phyloP scores from a whole-genome alignment of 2,797 vertebrate genomes.

The Artibeus jamaicensis region DNA sequence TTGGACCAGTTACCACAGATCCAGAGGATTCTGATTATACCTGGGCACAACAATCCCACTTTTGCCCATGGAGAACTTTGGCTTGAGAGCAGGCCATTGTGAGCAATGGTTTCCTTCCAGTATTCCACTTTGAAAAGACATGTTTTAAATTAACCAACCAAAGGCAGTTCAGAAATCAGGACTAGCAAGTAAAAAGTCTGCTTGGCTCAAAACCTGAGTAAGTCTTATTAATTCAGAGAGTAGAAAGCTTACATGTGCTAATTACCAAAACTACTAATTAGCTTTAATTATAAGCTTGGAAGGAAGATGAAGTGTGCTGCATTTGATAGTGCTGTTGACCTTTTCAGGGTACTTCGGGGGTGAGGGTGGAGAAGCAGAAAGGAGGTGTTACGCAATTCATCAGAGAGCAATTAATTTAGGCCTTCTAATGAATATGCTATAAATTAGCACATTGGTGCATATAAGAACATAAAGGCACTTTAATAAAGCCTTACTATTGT shows the following conservation, averaged over 20 bases:
- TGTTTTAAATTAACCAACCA: constrained; percentile 36
- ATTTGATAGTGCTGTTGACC: constrained; percentile 78
- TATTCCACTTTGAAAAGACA: background rate
- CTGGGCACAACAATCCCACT: background rate
- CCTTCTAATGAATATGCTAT: constrained; percentile 76
- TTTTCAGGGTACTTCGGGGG: constrained; percentile 74
- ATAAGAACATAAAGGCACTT: constrained; percentile 70
- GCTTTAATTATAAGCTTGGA: constrained; percentile 81
- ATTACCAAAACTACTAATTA: constrained; percentile 80
- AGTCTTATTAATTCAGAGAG: constrained; percentile 77
- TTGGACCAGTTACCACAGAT: background rate
- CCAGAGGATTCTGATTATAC: background rate
- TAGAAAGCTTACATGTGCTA: constrained; percentile 75
- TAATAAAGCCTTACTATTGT: constrained; percentile 50
- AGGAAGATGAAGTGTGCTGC: constrained; percentile 76
- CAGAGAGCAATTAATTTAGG: constrained; percentile 80
- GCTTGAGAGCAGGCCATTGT: background rate
- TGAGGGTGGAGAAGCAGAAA: constrained; percentile 68
- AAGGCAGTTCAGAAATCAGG: constrained; percentile 50
- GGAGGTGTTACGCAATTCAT: constrained; percentile 78
- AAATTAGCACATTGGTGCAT: constrained; percentile 65
- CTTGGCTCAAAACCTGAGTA: constrained; percentile 58
- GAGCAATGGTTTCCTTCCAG: background rate
- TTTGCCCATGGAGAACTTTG: background rate
- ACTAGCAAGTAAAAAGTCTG: constrained; percentile 29